These are phyloP conservation scores for Drosophila subquinaria DNA, from an alignment of 2,888 invertebrate genomes.

Conservation along the genomic window DNA sequence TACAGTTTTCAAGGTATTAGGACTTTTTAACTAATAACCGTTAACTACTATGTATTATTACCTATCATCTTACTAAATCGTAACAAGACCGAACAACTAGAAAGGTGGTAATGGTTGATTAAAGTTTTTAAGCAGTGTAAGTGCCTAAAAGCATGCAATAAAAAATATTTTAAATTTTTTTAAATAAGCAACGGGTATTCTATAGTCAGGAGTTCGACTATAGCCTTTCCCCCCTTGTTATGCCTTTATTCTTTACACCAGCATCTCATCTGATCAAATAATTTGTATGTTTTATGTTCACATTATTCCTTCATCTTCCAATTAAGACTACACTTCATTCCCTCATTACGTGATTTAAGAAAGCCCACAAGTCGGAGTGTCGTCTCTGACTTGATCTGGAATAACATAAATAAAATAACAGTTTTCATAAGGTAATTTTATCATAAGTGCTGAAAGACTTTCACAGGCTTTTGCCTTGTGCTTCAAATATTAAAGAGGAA, in stretches of 20 bases:
- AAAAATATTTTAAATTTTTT: too few relatives aligned
- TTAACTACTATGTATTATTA: too few relatives aligned
- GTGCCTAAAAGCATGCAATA: too few relatives aligned
- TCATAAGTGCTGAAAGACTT: background rate
- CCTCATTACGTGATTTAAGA: background rate
- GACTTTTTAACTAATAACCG: too few relatives aligned
- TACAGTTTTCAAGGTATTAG: too few relatives aligned
- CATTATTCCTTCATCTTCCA: background rate
- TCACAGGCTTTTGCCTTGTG: slow-evolving; percentile 16
- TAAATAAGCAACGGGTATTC: too few relatives aligned
- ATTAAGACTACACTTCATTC: background rate
- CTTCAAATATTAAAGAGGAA: slow-evolving; percentile 75
- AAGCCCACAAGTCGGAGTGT: background rate
- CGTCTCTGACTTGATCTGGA: background rate
- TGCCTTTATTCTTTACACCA: background rate
- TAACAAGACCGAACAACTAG: too few relatives aligned
- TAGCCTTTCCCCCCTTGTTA: too few relatives aligned
- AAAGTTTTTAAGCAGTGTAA: too few relatives aligned
- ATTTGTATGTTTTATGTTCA: background rate
- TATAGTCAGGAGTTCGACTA: too few relatives aligned
- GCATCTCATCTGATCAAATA: background rate
- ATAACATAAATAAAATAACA: slow-evolving; percentile 9
- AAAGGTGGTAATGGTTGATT: too few relatives aligned
- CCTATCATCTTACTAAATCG: too few relatives aligned
- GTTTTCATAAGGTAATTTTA: slow-evolving; percentile 14